Base-by-base conservation (phyloP, 1,140 invertebrate species). In the Pararge aegeria region DNA sequence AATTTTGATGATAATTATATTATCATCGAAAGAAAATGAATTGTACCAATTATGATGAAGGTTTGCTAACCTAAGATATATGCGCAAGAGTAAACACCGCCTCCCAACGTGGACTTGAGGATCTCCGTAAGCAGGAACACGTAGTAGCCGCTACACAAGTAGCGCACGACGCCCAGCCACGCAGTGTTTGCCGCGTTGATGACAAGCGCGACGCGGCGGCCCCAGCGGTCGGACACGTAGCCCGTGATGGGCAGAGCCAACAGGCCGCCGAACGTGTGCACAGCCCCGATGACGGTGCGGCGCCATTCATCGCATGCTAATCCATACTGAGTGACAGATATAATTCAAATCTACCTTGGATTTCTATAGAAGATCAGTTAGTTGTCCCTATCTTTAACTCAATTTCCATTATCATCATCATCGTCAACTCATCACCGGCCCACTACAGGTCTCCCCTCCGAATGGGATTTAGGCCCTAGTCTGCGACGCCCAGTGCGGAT, bases 121-220 rank as follows among this genome's bases (percentile, higher is more conserved):
- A 94, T 92, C 83, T 94, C 93, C 13, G 94, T 92, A 5, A 91
- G 66, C 0, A 83, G 34, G 68, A 95, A 95, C 59, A 91, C 91
- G 16, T 87, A 70, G 72, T 95, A 95, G 61, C 90, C 93, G 9
- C 91, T 88, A 2, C 93, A 91, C 64, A 93, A 94, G 18, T 93
- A 93, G 52, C 93, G 91, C 4, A 92, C 75, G 16, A 93, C 61
- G 2, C 94, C 94, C 21, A 93, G 84, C 49, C 94, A 79, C 9
- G 91, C 91, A 5, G 92, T 90, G 61, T 92, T 76, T 50, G 92
- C 78, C 46, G 92, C 91, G 27, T 91, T 92, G 63, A 92, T 62
- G 9, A 93, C 85, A 27, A 96, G 81, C 0, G 93, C 90, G 5
- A 89, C 89, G 58, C 92, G 91, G n/a, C 95, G 89, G 1, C 95